These are phyloP conservation scores for Anagrus nilaparvatae DNA, from an alignment of 1,140 invertebrate species.

Conservation along the genomic window DNA sequence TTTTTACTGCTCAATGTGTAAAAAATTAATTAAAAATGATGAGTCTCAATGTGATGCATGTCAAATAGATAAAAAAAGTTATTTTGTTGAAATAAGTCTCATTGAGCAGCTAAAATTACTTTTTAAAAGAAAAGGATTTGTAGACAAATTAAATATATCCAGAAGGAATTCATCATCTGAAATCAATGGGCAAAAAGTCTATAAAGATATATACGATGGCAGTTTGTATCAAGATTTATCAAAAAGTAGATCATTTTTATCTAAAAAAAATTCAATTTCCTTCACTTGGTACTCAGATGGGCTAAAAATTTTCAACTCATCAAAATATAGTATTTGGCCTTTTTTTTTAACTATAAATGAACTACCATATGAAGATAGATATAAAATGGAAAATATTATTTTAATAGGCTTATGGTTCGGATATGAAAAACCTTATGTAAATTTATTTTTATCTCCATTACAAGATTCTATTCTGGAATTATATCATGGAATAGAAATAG, in stretches of 20 bases:
- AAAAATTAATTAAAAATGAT: too few species aligned
- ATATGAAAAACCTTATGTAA: neutral
- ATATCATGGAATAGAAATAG: neutral
- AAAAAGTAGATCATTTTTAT: neutral
- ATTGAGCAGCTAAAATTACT: neutral
- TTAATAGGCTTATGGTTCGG: constrained; percentile 6
- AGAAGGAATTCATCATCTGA: neutral
- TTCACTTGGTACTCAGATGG: constrained; percentile 7
- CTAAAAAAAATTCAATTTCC: neutral
- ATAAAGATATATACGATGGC: constrained; percentile 6
- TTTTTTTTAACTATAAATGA: neutral
- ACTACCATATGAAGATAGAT: neutral
- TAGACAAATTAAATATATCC: neutral
- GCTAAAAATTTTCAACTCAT: neutral
- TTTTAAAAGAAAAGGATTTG: neutral
- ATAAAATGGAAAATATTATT: constrained; percentile 2
- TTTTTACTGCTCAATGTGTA: too few species aligned
- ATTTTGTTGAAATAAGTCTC: neutral
- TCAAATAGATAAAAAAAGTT: too few species aligned
- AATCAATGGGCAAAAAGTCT: neutral
- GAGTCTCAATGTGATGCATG: too few species aligned
- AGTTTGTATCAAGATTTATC: neutral
- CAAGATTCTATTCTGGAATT: neutral
- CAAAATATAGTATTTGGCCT: neutral
- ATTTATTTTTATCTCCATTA: constrained; percentile 1